Conservation (phyloP, 2,888 invertebrate species). For the Neria commutata region DNA sequence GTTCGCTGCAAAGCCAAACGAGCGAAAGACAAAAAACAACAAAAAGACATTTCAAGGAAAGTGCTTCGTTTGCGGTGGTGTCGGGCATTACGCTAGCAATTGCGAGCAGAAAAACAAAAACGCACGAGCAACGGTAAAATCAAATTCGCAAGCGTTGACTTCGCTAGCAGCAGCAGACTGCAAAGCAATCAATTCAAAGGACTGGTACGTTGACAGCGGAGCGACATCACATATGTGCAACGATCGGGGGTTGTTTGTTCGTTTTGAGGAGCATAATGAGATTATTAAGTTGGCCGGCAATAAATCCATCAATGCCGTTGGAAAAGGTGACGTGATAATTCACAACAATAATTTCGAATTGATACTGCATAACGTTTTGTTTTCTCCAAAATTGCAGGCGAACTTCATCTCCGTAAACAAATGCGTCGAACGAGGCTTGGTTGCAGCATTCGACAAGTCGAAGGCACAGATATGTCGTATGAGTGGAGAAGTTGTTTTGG, state of each 20-base stretch:
- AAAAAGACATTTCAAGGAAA: slow-evolving; percentile 23
- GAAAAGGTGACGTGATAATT: slow-evolving; percentile 10
- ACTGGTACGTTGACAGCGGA: slow-evolving; percentile 15
- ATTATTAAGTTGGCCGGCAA: background rate
- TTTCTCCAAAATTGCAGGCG: slow-evolving; percentile 19
- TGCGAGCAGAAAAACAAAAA: slow-evolving; percentile 8
- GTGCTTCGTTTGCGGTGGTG: slow-evolving; percentile 13
- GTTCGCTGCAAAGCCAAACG: slow-evolving; percentile 5
- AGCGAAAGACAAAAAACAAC: slow-evolving; percentile 14
- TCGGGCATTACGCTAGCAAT: slow-evolving; percentile 12
- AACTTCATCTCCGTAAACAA: slow-evolving; percentile 21
- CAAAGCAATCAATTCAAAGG: too few species aligned
- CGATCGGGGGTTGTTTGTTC: slow-evolving; percentile 8
- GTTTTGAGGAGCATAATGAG: slow-evolving; percentile 10
- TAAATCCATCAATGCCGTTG: slow-evolving; percentile 6
- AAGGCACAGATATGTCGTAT: slow-evolving; percentile 10
- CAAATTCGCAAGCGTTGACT: slow-evolving; percentile 1
- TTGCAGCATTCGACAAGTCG: slow-evolving; percentile 11
- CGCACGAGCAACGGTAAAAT: slow-evolving; percentile 6
- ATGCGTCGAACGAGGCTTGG: slow-evolving; percentile 12
- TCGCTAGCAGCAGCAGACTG: background rate
- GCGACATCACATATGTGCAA: slow-evolving; percentile 10
- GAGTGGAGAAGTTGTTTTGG: slow-evolving; percentile 13
- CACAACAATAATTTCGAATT: background rate
- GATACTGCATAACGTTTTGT: slow-evolving; percentile 5